Evolutionary conservation across 2,113 vertebrate genomes (phyloP), one percentile per base, ranked within the genome.

Genomic region (Prunella himalayana): DNA sequence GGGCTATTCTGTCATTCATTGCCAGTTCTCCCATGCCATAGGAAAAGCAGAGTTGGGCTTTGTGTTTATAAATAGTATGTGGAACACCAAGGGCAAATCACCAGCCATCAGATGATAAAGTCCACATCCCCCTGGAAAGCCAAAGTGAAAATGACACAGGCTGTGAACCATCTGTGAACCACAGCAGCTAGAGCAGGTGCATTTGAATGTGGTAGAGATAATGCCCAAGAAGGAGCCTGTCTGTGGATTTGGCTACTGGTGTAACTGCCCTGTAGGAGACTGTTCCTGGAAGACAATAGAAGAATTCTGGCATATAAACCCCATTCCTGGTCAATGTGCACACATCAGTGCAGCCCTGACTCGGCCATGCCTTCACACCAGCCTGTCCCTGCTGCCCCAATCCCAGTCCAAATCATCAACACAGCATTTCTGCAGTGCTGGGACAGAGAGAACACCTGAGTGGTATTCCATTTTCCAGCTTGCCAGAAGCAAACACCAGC

Each of bases 201-300:
- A 27, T 21, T 71, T 64, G 39, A 15, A 64, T 17, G 11, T 30
- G n/a, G 47, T 5, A 39, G 51, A 47, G n/a, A 53, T 3, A 78
- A 77, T 5, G 39, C 33, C 47, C 0, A 0, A 45, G 42, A 9
- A 53, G 56, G 18, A 81, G 11, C 45, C 27, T 4, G 5, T 16
- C 51, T 51, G 25, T 22, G 47, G 28, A n/a, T 75, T 85, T 59
- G 57, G 39, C 61, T 68, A 8, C 31, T 49, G 27, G 15, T 45
- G 11, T 87, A 63, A 56, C 31, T 37, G 31, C n/a, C 42, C 37
- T 20, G 25, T 14, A 41, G 44, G 19, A 47, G 79, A 28, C 64
- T 49, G 13, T 41, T 94, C 30, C 59, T 80, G 63, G 41, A 77
- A 72, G 50, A 72, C 11, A 56, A 19, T 30, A 35, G 49, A 17